phyloP scores from a whole-genome alignment of 2,797 vertebrate genomes.

The Poecilia picta region DNA sequence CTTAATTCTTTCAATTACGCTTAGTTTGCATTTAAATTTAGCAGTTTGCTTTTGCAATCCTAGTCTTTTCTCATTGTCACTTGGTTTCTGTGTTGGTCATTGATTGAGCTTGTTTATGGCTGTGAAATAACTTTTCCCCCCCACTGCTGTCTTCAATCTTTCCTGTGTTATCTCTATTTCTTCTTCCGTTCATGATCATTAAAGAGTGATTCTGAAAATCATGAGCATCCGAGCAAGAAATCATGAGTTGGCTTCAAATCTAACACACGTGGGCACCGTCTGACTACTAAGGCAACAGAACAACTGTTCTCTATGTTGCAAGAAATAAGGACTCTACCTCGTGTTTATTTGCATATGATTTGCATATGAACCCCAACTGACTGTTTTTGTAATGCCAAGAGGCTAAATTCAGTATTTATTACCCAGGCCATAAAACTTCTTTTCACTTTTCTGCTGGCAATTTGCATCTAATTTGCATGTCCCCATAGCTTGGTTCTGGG shows the following conservation, averaged over 20 bases:
- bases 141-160: constrained; percentile 6
- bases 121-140: constrained; percentile 50
- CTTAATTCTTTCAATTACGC: background rate
- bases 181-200: constrained; percentile 29
- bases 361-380: constrained; percentile 81
- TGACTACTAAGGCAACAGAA: constrained; percentile 51
- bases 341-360: constrained; percentile 81
- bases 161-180: constrained; percentile 2
- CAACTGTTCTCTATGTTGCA: constrained; percentile 49
- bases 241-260: constrained; percentile 51
- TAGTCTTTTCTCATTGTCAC: constrained; percentile 21
- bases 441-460: constrained; percentile 71
- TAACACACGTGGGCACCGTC: constrained; percentile 37
- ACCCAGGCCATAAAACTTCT: constrained; percentile 74
- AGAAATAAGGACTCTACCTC: constrained; percentile 61
- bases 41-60: constrained; percentile 15
- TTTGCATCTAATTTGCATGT: constrained; percentile 85
- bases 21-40: constrained; percentile 23
- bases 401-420: constrained; percentile 86
- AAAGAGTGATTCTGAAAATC: constrained; percentile 31
- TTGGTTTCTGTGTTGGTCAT: constrained; percentile 45
- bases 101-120: constrained; percentile 59
- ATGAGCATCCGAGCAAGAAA: constrained; percentile 29
- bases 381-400: constrained; percentile 81
- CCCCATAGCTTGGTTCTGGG: constrained; percentile 73